Conservation (phyloP, 2,113 vertebrate genomes). For the Clarias magur region DNA sequence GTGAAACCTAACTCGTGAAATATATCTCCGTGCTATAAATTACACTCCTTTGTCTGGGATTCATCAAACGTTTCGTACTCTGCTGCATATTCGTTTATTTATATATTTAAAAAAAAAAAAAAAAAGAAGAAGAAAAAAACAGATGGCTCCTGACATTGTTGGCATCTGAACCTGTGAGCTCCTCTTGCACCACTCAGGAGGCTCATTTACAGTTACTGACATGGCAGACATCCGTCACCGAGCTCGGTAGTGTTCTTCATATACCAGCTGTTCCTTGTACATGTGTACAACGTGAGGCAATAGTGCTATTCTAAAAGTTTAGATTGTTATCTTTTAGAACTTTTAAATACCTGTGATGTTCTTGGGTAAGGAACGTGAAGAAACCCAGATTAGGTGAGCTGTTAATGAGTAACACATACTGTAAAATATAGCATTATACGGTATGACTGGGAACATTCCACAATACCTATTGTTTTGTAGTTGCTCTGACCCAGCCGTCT, state of each 20-base stretch:
- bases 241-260: neutral
- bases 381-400: neutral
- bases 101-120: no score
- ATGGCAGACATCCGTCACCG: constrained; percentile 1
- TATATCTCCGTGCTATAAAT: neutral
- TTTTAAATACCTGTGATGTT: neutral
- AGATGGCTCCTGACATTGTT: neutral
- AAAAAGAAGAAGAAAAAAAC: neutral
- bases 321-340: neutral
- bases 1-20: neutral
- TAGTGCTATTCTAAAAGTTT: neutral
- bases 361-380: neutral
- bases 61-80: neutral
- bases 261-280: neutral
- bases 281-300: neutral
- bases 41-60: neutral
- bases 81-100: neutral
- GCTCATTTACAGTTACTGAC: neutral
- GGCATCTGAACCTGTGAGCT: neutral
- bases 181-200: neutral
- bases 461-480: no score
- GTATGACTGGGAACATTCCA: no score
- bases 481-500: no score
- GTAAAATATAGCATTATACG: neutral
- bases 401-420: no score